Conservation (phyloP, 1,140 invertebrate species). For the Mamestra configurata region DNA sequence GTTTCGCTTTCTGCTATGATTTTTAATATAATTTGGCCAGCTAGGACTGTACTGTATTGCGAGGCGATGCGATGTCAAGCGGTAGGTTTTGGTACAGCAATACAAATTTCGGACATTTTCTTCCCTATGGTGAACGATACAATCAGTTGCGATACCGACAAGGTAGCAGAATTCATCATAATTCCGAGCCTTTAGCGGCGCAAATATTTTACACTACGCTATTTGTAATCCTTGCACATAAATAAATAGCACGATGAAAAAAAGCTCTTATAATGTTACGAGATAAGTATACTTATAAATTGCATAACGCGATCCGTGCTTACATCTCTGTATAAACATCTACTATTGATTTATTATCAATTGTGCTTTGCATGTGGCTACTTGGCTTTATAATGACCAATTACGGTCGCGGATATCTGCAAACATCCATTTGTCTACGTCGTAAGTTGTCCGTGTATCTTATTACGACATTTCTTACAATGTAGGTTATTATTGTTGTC, state of each 20-base stretch:
- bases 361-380: constrained; percentile 43
- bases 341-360: constrained; percentile 38
- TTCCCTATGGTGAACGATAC: too few species aligned
- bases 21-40: constrained; percentile 29
- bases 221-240: constrained; percentile 6
- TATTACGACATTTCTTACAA: constrained; percentile 19
- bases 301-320: constrained; percentile 35
- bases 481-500: constrained; percentile 28
- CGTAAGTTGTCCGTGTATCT: neutral
- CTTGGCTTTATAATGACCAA: constrained; percentile 29
- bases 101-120: too few species aligned
- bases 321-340: constrained; percentile 25
- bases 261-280: constrained; percentile 24
- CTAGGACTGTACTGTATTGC: neutral
- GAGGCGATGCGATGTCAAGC: neutral
- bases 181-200: too few species aligned
- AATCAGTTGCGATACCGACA: too few species aligned
- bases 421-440: constrained; percentile 8
- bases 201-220: neutral
- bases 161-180: too few species aligned
- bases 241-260: constrained; percentile 4
- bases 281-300: constrained; percentile 27
- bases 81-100: neutral
- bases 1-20: constrained; percentile 34
- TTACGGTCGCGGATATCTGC: constrained; percentile 22